Conservation (phyloP, 2,797 vertebrate species). For the Echeneis naucrates region DNA sequence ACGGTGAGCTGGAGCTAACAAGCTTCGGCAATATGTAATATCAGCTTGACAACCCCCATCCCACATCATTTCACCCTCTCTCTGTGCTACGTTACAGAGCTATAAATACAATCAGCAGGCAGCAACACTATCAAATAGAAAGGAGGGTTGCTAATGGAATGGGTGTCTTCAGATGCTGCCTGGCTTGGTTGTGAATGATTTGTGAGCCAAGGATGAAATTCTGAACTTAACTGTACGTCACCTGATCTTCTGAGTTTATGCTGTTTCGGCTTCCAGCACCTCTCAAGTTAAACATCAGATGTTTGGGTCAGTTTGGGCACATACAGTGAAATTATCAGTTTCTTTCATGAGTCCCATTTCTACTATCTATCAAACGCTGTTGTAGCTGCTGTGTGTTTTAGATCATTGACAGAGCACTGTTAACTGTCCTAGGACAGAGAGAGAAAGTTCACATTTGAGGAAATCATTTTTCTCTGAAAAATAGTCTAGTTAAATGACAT, state of each 20-base stretch:
- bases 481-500: too few relatives aligned
- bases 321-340: background rate
- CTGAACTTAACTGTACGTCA: constrained; percentile 40
- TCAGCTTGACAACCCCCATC: constrained; percentile 23
- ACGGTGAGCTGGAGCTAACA: constrained; percentile 49
- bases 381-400: background rate
- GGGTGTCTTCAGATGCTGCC: constrained; percentile 48
- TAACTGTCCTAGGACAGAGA: too few relatives aligned
- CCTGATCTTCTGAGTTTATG: constrained; percentile 16
- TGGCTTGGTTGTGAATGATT: constrained; percentile 19
- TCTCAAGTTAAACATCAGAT: background rate
- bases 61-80: background rate
- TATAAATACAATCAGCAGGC: constrained; percentile 70
- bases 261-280: background rate
- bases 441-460: too few relatives aligned
- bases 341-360: background rate
- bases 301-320: background rate
- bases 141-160: constrained; percentile 56
- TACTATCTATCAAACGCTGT: background rate
- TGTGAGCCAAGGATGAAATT: constrained; percentile 21
- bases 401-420: background rate
- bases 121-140: constrained; percentile 55
- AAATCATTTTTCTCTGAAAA: too few relatives aligned
- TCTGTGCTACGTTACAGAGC: constrained; percentile 40
- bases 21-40: constrained; percentile 70